phyloP scores from a whole-genome alignment of 2,797 vertebrate genomes.

The Oreortyx pictus region DNA sequence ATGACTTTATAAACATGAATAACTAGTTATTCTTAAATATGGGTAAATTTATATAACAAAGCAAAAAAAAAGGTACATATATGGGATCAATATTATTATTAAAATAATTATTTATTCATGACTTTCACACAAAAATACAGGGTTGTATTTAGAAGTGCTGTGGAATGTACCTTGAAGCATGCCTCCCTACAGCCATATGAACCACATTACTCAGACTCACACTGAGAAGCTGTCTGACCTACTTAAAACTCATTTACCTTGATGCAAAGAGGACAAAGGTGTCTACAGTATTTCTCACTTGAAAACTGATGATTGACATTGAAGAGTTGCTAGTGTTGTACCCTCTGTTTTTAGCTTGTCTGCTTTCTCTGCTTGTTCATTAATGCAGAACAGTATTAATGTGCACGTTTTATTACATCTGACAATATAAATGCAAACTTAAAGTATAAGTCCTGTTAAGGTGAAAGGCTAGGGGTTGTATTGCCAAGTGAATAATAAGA shows the following conservation, averaged over 20 bases:
- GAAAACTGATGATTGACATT: neutral
- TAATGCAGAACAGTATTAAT: neutral
- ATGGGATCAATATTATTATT: neutral
- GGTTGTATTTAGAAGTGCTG: neutral
- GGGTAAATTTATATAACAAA: neutral
- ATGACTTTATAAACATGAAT: neutral
- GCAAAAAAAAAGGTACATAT: neutral
- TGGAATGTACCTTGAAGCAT: neutral
- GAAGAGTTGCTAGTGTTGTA: neutral
- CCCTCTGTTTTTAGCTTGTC: neutral
- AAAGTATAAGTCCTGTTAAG: neutral
- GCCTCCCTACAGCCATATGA: neutral
- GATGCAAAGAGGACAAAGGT: neutral
- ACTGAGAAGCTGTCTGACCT: neutral
- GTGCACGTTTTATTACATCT: neutral
- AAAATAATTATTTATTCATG: neutral
- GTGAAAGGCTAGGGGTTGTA: neutral
- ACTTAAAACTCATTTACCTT: neutral
- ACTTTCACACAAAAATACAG: neutral
- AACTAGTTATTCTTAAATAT: neutral
- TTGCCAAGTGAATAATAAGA: neutral
- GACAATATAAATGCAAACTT: neutral
- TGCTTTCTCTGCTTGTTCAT: neutral
- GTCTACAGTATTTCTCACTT: neutral
- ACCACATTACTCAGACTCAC: neutral